phyloP scores from a whole-genome alignment of 1,140 invertebrate genomes.

The Bombus ignitus region DNA sequence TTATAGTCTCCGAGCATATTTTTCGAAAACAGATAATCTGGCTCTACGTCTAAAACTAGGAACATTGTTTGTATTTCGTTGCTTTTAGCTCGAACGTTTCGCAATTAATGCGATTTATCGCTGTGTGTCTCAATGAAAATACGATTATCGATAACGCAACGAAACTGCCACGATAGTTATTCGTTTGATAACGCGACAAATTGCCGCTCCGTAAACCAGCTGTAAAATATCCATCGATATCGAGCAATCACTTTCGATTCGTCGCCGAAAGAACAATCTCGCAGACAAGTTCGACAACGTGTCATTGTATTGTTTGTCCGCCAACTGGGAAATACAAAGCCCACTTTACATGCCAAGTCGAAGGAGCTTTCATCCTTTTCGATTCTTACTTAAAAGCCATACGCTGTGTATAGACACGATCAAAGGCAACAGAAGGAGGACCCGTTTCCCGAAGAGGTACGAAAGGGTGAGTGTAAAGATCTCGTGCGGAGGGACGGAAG shows the following conservation, averaged over 20 bases:
- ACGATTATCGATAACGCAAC: not conserved
- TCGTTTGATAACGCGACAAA: not conserved
- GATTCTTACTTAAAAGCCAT: conserved; percentile 25
- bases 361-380: conserved; percentile 26
- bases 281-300: conserved; percentile 25
- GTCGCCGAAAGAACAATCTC: not conserved
- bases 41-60: not conserved
- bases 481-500: conserved; percentile 11
- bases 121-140: not conserved
- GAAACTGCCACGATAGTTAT: not conserved
- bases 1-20: conserved; percentile 1
- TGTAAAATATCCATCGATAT: not conserved
- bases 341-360: conserved; percentile 26
- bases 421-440: conserved; percentile 36
- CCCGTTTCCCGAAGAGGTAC: conserved; percentile 20
- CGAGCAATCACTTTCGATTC: not conserved
- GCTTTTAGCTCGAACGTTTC: not conserved
- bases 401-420: conserved; percentile 31
- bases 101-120: not conserved
- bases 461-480: conserved; percentile 41
- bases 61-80: not conserved
- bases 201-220: not conserved
- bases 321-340: conserved; percentile 17
- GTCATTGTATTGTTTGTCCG: conserved; percentile 36
- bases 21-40: conserved; percentile 1